Percentiles rank a stretch among this genome's conserved stretches.
These are phyloP conservation scores for Saturnia japonica DNA, from an alignment of 2,888 invertebrate species.

Conservation along the genomic window DNA sequence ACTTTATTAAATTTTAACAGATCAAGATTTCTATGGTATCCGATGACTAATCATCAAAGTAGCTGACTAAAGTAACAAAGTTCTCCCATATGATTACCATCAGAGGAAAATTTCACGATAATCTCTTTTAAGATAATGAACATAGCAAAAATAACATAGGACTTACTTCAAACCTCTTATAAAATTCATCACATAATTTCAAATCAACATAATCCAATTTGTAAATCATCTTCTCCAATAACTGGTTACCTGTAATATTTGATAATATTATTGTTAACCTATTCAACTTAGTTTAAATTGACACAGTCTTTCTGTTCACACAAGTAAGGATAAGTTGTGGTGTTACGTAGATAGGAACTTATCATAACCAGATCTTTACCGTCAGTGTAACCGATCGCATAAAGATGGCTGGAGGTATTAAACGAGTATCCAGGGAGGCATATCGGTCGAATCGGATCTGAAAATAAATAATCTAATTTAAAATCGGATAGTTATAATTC, in stretches of 20 bases:
- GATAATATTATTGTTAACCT: constrained; percentile 15
- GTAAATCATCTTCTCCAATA: constrained; percentile 38
- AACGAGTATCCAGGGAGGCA: constrained; percentile 46
- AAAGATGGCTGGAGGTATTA: constrained; percentile 46
- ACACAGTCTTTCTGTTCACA: too few species aligned
- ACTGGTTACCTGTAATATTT: constrained; percentile 44
- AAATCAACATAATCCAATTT: constrained; percentile 31
- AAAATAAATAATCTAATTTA: constrained; percentile 21
- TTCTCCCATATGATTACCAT: not conserved
- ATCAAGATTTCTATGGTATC: not conserved
- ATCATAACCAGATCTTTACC: constrained; percentile 38
- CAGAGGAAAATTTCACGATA: not conserved
- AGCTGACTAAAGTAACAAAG: not conserved
- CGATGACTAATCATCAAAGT: not conserved
- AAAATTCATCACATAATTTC: constrained; percentile 35
- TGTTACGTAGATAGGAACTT: not conserved
- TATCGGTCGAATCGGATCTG: constrained; percentile 49
- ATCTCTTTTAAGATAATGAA: not conserved
- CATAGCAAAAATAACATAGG: not conserved
- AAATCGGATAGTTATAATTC: constrained; percentile 5
- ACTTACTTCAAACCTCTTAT: constrained; percentile 36
- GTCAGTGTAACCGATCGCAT: constrained; percentile 53
- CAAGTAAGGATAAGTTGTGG: not conserved
- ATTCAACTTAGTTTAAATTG: too few species aligned
- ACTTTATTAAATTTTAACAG: too few species aligned